phyloP scores from a whole-genome alignment of 2,113 vertebrate genomes.

The Petrocephalus zakoni region DNA sequence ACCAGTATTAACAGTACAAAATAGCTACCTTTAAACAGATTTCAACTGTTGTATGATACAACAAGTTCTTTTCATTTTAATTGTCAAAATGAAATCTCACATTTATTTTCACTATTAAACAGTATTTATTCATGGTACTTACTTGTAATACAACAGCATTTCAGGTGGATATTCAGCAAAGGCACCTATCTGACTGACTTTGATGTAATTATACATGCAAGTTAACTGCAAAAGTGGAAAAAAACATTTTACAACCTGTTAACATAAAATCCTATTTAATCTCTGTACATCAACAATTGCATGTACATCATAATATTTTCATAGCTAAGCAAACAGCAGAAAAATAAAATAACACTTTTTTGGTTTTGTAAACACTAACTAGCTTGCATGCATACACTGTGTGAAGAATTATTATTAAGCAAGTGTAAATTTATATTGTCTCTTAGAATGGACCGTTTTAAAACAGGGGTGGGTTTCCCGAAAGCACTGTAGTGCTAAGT shows the following conservation, averaged over 20 bases:
- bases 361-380: background rate
- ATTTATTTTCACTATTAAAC: background rate
- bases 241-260: background rate
- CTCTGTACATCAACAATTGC: background rate
- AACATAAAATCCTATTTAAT: background rate
- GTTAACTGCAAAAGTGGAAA: slow-evolving; percentile 48
- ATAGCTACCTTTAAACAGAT: background rate
- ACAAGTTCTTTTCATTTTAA: background rate
- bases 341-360: background rate
- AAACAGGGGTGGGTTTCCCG: too few relatives aligned
- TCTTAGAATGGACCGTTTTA: too few relatives aligned
- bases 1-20: background rate
- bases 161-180: slow-evolving; percentile 52
- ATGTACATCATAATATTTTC: background rate
- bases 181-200: background rate
- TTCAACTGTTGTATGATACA: background rate
- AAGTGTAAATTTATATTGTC: too few relatives aligned
- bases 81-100: background rate
- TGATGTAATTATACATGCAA: slow-evolving; percentile 63
- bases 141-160: slow-evolving; percentile 64
- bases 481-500: too few relatives aligned
- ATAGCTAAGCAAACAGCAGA: background rate
- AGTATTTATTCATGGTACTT: slow-evolving; percentile 25
- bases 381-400: background rate
- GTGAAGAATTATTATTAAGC: too few relatives aligned